Evolutionary conservation across 2,113 vertebrate species (phyloP).

Genomic region (Phocoena sinus): DNA sequence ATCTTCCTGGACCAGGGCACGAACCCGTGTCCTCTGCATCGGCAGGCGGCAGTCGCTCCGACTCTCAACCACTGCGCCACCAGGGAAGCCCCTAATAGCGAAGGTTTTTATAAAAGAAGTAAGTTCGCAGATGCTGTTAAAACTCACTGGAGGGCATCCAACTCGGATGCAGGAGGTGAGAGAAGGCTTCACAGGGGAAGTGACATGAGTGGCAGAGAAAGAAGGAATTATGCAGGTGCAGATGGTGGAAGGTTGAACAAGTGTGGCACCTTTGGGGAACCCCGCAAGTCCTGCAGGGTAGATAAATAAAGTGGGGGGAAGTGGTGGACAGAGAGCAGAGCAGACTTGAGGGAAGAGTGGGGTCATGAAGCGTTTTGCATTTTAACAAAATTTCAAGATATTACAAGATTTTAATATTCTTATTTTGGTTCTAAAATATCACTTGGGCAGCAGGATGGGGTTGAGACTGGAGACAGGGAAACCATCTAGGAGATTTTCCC

Average conservation of each 20-base stretch:
- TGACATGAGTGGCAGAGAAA: rapidly evolving
- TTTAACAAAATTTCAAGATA: neutral
- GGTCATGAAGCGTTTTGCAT: neutral
- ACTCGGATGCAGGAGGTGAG: neutral
- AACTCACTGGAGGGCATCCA: neutral
- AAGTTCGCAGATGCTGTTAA: neutral
- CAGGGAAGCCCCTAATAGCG: too few species aligned
- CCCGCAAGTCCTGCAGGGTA: too few species aligned
- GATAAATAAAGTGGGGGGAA: neutral
- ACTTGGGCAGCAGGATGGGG: neutral
- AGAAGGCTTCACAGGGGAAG: neutral
- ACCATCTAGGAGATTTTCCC: neutral
- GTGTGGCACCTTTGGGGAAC: rapidly evolving
- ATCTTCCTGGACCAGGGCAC: too few species aligned
- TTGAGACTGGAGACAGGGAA: neutral
- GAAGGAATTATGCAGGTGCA: neutral
- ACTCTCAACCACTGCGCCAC: too few species aligned
- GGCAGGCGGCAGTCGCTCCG: too few species aligned
- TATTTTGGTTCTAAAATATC: neutral
- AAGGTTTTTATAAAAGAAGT: neutral
- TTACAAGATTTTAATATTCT: neutral
- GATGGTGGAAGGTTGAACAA: neutral
- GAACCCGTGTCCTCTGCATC: too few species aligned
- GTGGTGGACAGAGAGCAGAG: neutral
- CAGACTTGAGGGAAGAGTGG: neutral